phyloP scores from a whole-genome alignment of 2,797 vertebrate genomes.

The Microchirus variegatus region DNA sequence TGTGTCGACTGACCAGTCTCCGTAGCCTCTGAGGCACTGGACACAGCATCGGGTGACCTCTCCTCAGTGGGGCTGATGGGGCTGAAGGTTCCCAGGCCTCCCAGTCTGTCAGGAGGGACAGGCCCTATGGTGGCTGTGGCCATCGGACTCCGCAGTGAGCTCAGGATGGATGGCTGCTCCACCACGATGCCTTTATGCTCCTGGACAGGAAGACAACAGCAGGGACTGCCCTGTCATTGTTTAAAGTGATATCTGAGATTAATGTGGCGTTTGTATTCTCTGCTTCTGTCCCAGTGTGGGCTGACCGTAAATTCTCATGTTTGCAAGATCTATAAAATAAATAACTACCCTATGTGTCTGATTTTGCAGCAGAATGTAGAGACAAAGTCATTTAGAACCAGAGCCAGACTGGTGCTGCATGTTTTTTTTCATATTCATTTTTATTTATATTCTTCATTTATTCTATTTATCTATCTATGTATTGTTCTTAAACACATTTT shows the following conservation, averaged over 20 bases:
- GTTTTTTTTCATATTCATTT: too few species aligned
- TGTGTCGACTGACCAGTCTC: slow-evolving; percentile 87
- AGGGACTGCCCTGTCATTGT: slow-evolving; percentile 48
- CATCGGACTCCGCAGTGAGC: slow-evolving; percentile 80
- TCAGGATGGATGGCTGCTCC: slow-evolving; percentile 90
- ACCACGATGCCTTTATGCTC: slow-evolving; percentile 91
- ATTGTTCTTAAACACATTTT: too few species aligned
- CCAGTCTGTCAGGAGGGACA: slow-evolving; percentile 71
- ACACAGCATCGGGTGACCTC: slow-evolving; percentile 91
- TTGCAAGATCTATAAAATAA: too few species aligned
- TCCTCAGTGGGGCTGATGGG: slow-evolving; percentile 87
- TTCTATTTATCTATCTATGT: too few species aligned
- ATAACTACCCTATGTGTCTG: too few species aligned
- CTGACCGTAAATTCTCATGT: neutral
- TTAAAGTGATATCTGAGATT: slow-evolving; percentile 25
- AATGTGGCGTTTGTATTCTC: slow-evolving; percentile 12
- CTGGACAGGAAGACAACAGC: slow-evolving; percentile 74
- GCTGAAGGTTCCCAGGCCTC: slow-evolving; percentile 79
- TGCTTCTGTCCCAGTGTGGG: slow-evolving; percentile 6
- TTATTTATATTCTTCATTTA: too few species aligned
- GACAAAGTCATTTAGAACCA: too few species aligned
- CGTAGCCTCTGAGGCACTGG: slow-evolving; percentile 93
- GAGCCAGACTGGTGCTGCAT: too few species aligned
- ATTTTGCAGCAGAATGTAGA: too few species aligned
- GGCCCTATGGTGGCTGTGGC: slow-evolving; percentile 80